Conservation (phyloP, 2,888 invertebrate genomes). For the Villa cingulata region DNA sequence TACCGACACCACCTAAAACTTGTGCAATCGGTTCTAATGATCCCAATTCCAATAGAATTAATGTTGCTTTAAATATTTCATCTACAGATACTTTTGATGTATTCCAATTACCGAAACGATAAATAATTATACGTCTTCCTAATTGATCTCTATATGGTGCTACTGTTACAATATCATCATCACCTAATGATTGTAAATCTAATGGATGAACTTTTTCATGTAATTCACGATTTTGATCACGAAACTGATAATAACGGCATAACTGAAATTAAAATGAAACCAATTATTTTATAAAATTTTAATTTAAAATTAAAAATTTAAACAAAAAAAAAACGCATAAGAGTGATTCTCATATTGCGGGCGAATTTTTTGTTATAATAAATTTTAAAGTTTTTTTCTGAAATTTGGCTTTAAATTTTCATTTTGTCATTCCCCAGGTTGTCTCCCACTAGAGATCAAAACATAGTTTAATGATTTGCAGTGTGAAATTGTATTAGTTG, state of each 20-base stretch:
- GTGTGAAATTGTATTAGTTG: too few relatives aligned
- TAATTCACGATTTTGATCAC: constrained; percentile 53
- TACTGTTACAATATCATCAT: constrained; percentile 53
- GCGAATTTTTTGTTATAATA: too few relatives aligned
- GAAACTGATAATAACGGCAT: constrained; percentile 61
- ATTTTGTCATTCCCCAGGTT: too few relatives aligned
- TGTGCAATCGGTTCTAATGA: constrained; percentile 61
- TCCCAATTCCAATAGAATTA: constrained; percentile 57
- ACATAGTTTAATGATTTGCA: too few relatives aligned
- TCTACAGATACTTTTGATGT: constrained; percentile 49
- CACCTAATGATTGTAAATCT: constrained; percentile 49
- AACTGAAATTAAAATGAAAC: constrained; percentile 29
- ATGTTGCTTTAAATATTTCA: constrained; percentile 58
- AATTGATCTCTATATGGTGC: constrained; percentile 64
- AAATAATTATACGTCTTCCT: constrained; percentile 53
- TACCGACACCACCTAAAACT: constrained; percentile 59
- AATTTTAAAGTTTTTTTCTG: too few relatives aligned
- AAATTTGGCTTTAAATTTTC: too few relatives aligned
- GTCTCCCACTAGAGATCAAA: too few relatives aligned
- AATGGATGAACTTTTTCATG: constrained; percentile 53
- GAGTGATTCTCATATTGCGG: neutral
- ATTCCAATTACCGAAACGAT: constrained; percentile 64
- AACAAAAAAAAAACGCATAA: neutral
- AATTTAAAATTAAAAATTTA: neutral
- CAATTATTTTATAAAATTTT: neutral